Evolutionary conservation across 1,140 invertebrate genomes (phyloP), one percentile per base, ranked within the genome.

Genomic region (Papilio machaon): DNA sequence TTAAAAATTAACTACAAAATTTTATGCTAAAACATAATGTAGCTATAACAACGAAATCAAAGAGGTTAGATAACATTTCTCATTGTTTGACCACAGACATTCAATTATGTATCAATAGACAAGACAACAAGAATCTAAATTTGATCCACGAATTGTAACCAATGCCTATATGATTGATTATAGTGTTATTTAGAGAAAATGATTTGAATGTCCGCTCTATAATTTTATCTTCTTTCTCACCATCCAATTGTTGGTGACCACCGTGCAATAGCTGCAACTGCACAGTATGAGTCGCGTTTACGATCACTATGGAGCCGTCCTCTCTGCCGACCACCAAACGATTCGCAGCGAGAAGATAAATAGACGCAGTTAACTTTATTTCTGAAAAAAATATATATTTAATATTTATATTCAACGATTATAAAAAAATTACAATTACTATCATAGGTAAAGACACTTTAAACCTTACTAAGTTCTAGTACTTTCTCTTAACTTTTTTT

Each of bases 231-330:
- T 81, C 38, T 43, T 1, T 73, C 92, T 86, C 92, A 97, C 97
- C 97, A 92, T 98, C 97, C 83, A 97, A 97, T 82, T 98, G 97
- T 88, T 98, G 98, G 95, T 98, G 98, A 88, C 96, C 97, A 43
- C 98, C 98, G 88, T 99, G 98, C 60, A 99, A 95, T 30, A 99
- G 91, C 88, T 99, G 99, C 81, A 99, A 94, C 96, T 99, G 98
- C 2, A 99, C 97, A 9, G 98, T 98, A 90, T 99, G 98, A 0
- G 98, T 99, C 0, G 98, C 99, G 38, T 99, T 98, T 9, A 99
- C 97, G 79, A 99, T 99, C n/a, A 99, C 97, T 82, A 99, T 99
- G 73, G 97, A 97, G 17, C 99, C 99, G 93, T 99, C 99, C 91
- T 99, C 98, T 49, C 99, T 95, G 4, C 99, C 99, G 84, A 99